Percentiles rank a stretch among this genome's conserved stretches.
phyloP scores from a whole-genome alignment of 2,888 invertebrate genomes.

The Listrodromus nycthemerus region DNA sequence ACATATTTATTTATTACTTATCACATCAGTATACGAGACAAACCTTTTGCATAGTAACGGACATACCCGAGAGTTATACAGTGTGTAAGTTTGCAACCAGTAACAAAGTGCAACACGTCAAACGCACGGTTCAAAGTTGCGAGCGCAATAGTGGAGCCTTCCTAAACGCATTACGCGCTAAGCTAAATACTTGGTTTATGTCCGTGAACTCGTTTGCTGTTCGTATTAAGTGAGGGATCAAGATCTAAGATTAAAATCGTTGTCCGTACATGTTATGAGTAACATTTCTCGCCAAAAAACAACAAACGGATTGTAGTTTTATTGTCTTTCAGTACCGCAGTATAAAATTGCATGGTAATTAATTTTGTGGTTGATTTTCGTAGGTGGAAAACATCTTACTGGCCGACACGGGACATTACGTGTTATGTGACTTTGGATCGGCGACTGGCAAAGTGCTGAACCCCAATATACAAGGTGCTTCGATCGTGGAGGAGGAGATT shows the following conservation, averaged over 20 bases:
- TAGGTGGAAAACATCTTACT: conserved; percentile 95
- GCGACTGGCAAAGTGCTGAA: conserved; percentile 93
- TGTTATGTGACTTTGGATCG: conserved; percentile 97
- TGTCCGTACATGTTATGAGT: not conserved
- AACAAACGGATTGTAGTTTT: not conserved
- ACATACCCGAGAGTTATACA: too few species aligned
- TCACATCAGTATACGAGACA: too few species aligned
- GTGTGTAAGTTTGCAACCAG: too few species aligned
- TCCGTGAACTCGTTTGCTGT: too few species aligned
- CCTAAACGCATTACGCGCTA: too few species aligned
- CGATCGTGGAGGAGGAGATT: conserved; percentile 93
- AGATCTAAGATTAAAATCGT: not conserved
- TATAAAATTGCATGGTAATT: not conserved
- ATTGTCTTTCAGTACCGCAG: not conserved
- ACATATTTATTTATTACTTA: too few species aligned
- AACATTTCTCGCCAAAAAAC: not conserved
- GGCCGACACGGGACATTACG: conserved; percentile 92
- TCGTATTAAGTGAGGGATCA: too few species aligned
- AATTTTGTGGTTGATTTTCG: conserved; percentile 22
- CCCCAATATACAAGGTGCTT: conserved; percentile 88
- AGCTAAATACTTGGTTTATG: too few species aligned
- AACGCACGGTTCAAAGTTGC: too few species aligned
- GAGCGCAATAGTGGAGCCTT: too few species aligned
- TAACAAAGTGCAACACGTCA: too few species aligned
- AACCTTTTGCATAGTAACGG: too few species aligned